Evolutionary conservation across 2,113 vertebrate genomes (phyloP), one percentile per base, ranked within the genome.

Genomic region (Ploceus nigricollis): DNA sequence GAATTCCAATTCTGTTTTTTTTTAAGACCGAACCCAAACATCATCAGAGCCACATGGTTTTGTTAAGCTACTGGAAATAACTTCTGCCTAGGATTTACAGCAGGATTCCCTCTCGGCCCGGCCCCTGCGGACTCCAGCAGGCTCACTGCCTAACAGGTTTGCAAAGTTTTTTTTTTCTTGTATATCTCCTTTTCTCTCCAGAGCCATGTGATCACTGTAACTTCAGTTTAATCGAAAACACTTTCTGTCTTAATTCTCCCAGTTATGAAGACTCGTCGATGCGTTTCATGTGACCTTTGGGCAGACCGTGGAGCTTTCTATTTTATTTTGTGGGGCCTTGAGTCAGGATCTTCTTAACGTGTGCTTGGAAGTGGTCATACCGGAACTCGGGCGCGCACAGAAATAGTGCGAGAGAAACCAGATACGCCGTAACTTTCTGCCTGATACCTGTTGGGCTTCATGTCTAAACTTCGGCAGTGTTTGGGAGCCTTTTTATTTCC

Each of bases 111-210:
- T 92, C 80, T 82, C 73, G 25, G 50, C 91, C 94, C 66, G 47
- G 73, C 82, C 89, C 77, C 96, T 16, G 86, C 24, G 83, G 96
- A 97, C 92, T 97, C 91, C 94, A 85, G 94, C 96, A 94, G 93
- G 76, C 96, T 80, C 84, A 75, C 97, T 87, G 95, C 91, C 24
- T 64, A 94, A 95, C 97, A 97, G 97, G 94, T 98, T 97, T 97
- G 98, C 96, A 77, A 90, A 90, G 61, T 9, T 20, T 30, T 10
- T 69, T 50, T n/a, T 54, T 66, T 56, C 47, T 42, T 60, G 76
- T 65, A 87, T 95, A 77, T 91, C 68, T 37, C 33, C 16, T 92
- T 89, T 89, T 94, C 48, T 95, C 71, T 95, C 64, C 82, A 31
- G 39, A 93, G 89, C 72, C 14, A 57, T 79, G 73, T 27, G 35